Evolutionary conservation across 2,797 vertebrate genomes (phyloP).

Genomic region (Tiaroga cobitis): DNA sequence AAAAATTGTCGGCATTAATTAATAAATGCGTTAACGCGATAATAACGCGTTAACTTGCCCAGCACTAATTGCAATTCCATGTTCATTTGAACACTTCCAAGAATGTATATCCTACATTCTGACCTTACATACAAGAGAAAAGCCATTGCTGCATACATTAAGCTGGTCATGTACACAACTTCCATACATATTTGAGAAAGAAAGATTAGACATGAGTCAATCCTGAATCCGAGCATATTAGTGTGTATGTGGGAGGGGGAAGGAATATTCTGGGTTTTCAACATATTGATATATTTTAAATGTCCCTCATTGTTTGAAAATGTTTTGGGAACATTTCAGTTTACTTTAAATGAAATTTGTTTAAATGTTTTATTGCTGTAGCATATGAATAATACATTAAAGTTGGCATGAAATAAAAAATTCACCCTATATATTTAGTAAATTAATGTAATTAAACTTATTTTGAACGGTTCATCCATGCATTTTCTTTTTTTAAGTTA

Average conservation of each 20-base stretch:
- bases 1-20: too few relatives aligned
- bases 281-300: not conserved
- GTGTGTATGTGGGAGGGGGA: slow-evolving; percentile 11
- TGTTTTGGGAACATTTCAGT: not conserved
- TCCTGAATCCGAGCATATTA: not conserved
- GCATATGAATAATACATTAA: not conserved
- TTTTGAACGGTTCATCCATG: not conserved
- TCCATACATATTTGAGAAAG: slow-evolving; percentile 16
- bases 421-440: not conserved
- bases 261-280: slow-evolving; percentile 26
- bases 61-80: slow-evolving; percentile 9
- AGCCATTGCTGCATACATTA: slow-evolving; percentile 27
- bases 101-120: slow-evolving; percentile 13
- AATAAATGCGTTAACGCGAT: too few relatives aligned
- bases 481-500: not conserved
- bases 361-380: not conserved
- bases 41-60: too few relatives aligned
- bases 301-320: not conserved
- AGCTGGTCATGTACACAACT: slow-evolving; percentile 14
- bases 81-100: not conserved
- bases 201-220: not conserved
- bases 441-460: not conserved
- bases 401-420: not conserved
- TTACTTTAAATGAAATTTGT: not conserved
- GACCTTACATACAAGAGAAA: slow-evolving; percentile 17